Evolutionary conservation across 2,113 vertebrate species (phyloP), one percentile per base, ranked within the genome.

Genomic region (Phalacrocorax pelagicus): DNA sequence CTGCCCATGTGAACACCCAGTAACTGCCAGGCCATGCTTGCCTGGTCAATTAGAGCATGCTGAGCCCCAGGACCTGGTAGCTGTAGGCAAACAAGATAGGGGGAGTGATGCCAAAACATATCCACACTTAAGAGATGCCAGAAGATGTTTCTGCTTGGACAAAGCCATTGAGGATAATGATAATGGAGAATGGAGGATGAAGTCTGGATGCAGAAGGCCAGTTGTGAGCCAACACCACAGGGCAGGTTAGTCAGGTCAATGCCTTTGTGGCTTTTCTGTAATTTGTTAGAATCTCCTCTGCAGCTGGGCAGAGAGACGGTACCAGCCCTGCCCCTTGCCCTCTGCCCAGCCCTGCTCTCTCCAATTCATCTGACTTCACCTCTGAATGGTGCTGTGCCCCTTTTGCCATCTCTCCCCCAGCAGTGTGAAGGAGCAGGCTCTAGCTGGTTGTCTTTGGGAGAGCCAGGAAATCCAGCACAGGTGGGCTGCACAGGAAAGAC

Each of bases 111-210:
- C 74, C 79, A 87, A 72, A 5, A 24, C 7, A 26, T 36, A 73
- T 10, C 44, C 30, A 72, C 9, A 10, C 20, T 57, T 52, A 55
- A 24, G 57, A 84, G 52, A 81, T 67, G 88, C 71, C 85, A 90
- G 81, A 61, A 88, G 62, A 86, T 90, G 67, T 62, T 96, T 95
- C 92, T 96, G 88, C 85, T 79, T 81, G 92, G 85, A 70, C 82
- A 94, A 91, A 94, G 55, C 49, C 2, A 12, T 67, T 80, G 62
- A 67, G 47, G 40, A 63, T 55, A 63, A 82, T 32, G 66, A 47
- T 58, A 61, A 44, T 0, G 3, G 54, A 72, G 40, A 61, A 44
- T 0, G 3, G 54, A 72, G 40, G 51, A 72, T 23, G 46, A 36
- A 80, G 36, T 42, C 70, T 85, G 81, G 79, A 85, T 77, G 85